Base-by-base conservation (phyloP, 2,888 invertebrate species). In the Tetropium fuscum region DNA sequence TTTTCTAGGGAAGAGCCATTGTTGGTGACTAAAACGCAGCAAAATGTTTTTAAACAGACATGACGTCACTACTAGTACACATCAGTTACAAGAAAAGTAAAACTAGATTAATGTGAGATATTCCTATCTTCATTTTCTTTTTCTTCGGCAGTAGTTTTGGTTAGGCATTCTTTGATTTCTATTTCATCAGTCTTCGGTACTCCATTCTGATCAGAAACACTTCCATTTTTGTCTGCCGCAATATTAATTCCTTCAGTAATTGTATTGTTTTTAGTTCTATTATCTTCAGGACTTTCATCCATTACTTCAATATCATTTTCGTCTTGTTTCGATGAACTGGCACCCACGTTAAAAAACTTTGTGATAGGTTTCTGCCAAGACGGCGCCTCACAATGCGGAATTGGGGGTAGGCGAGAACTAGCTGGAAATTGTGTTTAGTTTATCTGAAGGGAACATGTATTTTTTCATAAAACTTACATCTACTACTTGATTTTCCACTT, bases 331-430 rank as follows among this genome's bases (percentile, higher is more conserved):
- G 48, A 58, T 19, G 58, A 54, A 27, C 40, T 48, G 5, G 48
- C 19, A 27, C 40, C 53, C 5, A 40, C 22, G 22, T 51, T 57
- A 34, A 68, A 68, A 49, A 68, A 68, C 30, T 60, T 68, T 13
- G 68, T 68, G 5, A 68, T 68, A 16, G 68, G 68, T 59, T 68
- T 68, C 47, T 68, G 68, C 68, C 68, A 68, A 18, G 49, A 48
- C 53, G 68, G 66, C 3, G 63, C 62, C 22, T 68, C 64, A 48
- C 61, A 60, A 22, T 56, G 51, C 3, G 65, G 58, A 30, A 64
- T 66, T n/a, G 65, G 57, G 19, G 64, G 65, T 3, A 68, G 44
- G 25, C 60, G 59, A 43, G 54, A 16, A 38, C 32, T 49, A 8
- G 58, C 58, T 58, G 36, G 48, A 58, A 22, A 45, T 10, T 22